Percentiles rank a stretch among this genome's conserved stretches.
These are phyloP conservation scores for Uromys caudimaculatus DNA, from an alignment of 2,797 vertebrate genomes.

Conservation along the genomic window DNA sequence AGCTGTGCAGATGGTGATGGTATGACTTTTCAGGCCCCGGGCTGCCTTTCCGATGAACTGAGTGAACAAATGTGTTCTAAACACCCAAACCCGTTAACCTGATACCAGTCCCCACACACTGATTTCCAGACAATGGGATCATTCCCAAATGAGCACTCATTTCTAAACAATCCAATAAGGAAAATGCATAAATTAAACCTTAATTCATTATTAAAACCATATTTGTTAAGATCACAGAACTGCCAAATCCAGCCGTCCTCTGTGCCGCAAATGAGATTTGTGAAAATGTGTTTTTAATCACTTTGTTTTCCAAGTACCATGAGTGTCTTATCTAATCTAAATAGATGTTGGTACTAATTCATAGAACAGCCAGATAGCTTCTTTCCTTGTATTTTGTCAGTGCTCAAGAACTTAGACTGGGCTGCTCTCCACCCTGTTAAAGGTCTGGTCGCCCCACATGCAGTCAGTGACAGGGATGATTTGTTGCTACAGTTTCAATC, in stretches of 20 bases:
- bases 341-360: conserved; percentile 68
- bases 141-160: conserved; percentile 66
- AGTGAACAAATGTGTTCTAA: conserved; percentile 69
- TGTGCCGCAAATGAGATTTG: conserved; percentile 71
- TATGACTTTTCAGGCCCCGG: conserved; percentile 55
- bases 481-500: neutral
- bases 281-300: conserved; percentile 81
- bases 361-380: conserved; percentile 41
- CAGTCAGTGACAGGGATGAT: neutral
- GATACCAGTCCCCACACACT: conserved; percentile 16
- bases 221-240: conserved; percentile 70
- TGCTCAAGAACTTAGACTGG: neutral
- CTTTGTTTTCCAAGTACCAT: conserved; percentile 67
- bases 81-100: conserved; percentile 71
- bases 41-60: conserved; percentile 66
- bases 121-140: conserved; percentile 61
- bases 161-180: conserved; percentile 70
- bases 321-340: conserved; percentile 74
- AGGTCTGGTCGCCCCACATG: too few relatives aligned
- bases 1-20: conserved; percentile 48
- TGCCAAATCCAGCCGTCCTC: conserved; percentile 61
- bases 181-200: conserved; percentile 78
- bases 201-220: conserved; percentile 80
- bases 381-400: neutral
- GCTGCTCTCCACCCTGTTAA: neutral